Percentiles rank a stretch among this genome's conserved stretches.
These are phyloP conservation scores for Mugil cephalus DNA, from an alignment of 2,113 vertebrate species.

Conservation along the genomic window DNA sequence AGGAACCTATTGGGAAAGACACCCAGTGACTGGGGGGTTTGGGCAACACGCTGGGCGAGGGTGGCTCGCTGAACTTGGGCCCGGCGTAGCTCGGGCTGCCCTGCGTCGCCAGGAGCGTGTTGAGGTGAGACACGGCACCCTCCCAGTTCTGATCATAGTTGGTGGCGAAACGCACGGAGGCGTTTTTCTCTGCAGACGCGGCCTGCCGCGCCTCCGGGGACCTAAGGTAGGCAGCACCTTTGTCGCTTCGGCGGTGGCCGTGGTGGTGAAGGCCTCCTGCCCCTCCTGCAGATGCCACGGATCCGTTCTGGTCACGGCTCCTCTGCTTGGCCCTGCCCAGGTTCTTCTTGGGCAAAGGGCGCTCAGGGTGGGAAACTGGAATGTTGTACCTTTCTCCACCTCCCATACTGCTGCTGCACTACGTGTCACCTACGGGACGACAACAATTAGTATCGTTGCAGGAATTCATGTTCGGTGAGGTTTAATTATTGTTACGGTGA, in stretches of 20 bases:
- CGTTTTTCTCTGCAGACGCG: constrained; percentile 88
- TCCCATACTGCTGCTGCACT: constrained; percentile 90
- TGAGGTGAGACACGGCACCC: constrained; percentile 85
- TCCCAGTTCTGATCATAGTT: constrained; percentile 89
- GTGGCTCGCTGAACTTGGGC: constrained; percentile 98
- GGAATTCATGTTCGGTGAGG: too few species aligned
- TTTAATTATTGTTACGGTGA: too few species aligned
- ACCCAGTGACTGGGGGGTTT: constrained; percentile 98
- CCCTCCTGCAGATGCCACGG: constrained; percentile 79
- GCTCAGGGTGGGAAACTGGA: constrained; percentile 91
- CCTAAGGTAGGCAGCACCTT: constrained; percentile 84
- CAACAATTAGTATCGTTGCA: background rate
- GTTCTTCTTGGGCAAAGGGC: constrained; percentile 87
- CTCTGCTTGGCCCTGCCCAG: constrained; percentile 88
- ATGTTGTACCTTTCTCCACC: constrained; percentile 96
- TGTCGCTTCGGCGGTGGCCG: constrained; percentile 87
- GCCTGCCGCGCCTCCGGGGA: constrained; percentile 90
- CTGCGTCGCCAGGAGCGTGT: constrained; percentile 87
- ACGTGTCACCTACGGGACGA: constrained; percentile 89
- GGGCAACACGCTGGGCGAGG: constrained; percentile 95
- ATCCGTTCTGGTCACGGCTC: constrained; percentile 88
- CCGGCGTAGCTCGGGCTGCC: constrained; percentile 94
- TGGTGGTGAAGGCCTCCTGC: constrained; percentile 73
- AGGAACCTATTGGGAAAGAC: constrained; percentile 90
- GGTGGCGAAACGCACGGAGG: constrained; percentile 84